phyloP scores from a whole-genome alignment of 2,888 invertebrate species.

The Pyrocoelia pectoralis region DNA sequence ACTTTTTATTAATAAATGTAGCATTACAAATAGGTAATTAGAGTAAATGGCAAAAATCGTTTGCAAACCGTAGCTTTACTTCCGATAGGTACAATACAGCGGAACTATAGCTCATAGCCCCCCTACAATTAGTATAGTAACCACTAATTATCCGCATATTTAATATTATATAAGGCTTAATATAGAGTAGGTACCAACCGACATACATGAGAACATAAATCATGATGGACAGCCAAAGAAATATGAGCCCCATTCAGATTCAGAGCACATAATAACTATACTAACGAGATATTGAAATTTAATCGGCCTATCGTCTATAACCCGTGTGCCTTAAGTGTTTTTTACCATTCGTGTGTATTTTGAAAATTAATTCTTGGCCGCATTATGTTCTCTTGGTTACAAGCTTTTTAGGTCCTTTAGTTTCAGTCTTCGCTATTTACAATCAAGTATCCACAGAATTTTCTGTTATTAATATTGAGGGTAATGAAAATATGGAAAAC shows the following conservation, averaged over 20 bases:
- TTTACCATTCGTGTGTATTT: slow-evolving; percentile 21
- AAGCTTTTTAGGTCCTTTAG: too few species aligned
- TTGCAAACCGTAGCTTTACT: slow-evolving; percentile 25
- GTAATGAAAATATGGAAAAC: too few species aligned
- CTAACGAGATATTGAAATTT: slow-evolving; percentile 41
- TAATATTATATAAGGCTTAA: slow-evolving; percentile 42
- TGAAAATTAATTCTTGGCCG: slow-evolving; percentile 17
- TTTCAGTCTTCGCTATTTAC: too few species aligned
- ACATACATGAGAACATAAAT: slow-evolving; percentile 41
- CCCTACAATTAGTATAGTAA: slow-evolving; percentile 38
- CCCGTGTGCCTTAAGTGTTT: slow-evolving; percentile 22
- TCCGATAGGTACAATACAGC: slow-evolving; percentile 47
- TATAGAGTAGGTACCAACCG: slow-evolving; percentile 43
- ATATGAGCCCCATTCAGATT: slow-evolving; percentile 32
- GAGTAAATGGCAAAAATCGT: slow-evolving; percentile 15
- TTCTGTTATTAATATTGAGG: too few species aligned
- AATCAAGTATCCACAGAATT: too few species aligned
- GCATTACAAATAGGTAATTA: slow-evolving; percentile 4
- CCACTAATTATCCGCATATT: slow-evolving; percentile 46
- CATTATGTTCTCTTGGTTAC: too few species aligned
- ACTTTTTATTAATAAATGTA: slow-evolving; percentile 3
- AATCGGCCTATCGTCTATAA: slow-evolving; percentile 19
- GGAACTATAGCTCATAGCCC: slow-evolving; percentile 50
- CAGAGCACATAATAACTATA: slow-evolving; percentile 36
- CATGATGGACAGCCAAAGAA: slow-evolving; percentile 39